A percentile compares a stretch with the other conserved stretches of the same genome.
These are phyloP conservation scores for Drosophila pseudoobscura DNA, from an alignment of 1,140 invertebrate genomes.

Conservation along the genomic window DNA sequence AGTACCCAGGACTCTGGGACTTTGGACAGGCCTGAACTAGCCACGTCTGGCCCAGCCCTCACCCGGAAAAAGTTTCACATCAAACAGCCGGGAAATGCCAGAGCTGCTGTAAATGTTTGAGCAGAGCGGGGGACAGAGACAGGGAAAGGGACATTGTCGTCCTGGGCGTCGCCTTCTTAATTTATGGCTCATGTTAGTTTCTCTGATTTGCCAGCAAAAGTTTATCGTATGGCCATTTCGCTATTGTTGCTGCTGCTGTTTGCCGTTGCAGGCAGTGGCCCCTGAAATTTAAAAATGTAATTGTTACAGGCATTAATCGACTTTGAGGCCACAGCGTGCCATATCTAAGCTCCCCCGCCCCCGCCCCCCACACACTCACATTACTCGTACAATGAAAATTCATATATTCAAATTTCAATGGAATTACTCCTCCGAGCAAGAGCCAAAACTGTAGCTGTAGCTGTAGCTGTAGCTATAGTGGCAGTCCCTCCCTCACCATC, in stretches of 20 bases:
- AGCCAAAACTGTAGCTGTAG: background rate
- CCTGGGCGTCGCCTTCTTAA: slow-evolving; percentile 61
- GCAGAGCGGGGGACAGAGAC: slow-evolving; percentile 10
- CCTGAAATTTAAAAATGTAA: slow-evolving; percentile 42
- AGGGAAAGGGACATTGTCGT: slow-evolving; percentile 34
- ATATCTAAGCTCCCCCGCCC: background rate
- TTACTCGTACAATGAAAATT: slow-evolving; percentile 21
- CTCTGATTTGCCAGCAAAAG: slow-evolving; percentile 66
- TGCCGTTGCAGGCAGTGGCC: background rate
- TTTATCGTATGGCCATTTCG: slow-evolving; percentile 55
- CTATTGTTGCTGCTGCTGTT: slow-evolving; percentile 2
- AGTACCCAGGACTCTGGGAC: slow-evolving; percentile 9
- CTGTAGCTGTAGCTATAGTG: too few relatives aligned
- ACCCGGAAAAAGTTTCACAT: slow-evolving; percentile 46
- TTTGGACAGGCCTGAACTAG: slow-evolving; percentile 4
- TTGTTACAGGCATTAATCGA: slow-evolving; percentile 33
- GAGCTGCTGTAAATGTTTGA: slow-evolving; percentile 60
- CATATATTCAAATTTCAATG: slow-evolving; percentile 47
- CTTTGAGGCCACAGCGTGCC: background rate
- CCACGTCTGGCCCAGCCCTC: slow-evolving; percentile 44
- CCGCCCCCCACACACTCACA: background rate
- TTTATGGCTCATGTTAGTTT: slow-evolving; percentile 78
- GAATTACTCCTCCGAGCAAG: slow-evolving; percentile 20
- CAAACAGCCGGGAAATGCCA: slow-evolving; percentile 22
- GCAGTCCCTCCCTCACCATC: too few relatives aligned